Base-by-base conservation (phyloP, 2,113 vertebrate genomes). In the Heterotilapia buettikoferi region DNA sequence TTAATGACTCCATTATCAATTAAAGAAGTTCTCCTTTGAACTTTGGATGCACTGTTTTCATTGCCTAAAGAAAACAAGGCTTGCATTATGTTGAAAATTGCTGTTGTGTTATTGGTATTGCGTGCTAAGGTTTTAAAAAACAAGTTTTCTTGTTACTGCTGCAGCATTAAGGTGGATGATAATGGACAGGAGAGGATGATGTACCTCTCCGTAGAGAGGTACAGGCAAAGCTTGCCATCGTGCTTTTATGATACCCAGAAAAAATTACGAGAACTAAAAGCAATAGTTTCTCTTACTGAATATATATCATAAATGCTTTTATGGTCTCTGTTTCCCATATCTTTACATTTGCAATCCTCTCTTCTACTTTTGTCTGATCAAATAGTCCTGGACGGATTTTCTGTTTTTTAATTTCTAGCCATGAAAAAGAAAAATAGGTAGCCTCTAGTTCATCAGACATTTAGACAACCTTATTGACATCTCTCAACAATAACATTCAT, bases 1-100 rank as follows among this genome's bases (percentile, higher is more conserved):
- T 92, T 92, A 88, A 92, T 89, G 80, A 3, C 43, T 66, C 13
- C 57, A 91, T 87, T 83, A 87, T 88, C 68, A 92, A 83, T 93
- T 61, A 88, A 91, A 90, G n/a, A 68, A 83, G 38, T 14, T 4
- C 43, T 36, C 18, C 40, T 83, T 80, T 90, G 84, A 93, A 93
- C 89, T 88, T 31, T 59, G 63, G 38, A 87, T 91, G 83, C 83
- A 76, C 81, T 84, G n/a, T 53, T 24, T 85, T 84, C 9, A 76
- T 6, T 33, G 38, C 76, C 29, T 47, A 29, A 40, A 79, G 13
- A 83, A 82, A 85, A 82, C n/a, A 57, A 36, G 21, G n/a, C n/a
- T 78, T 24, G 18, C 38, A 47, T 84, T 68, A 54, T 83, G 52
- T 82, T 36, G n/a, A n/a, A 66, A 85, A 68, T 59, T 24, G 36